Conservation (phyloP, 1,140 invertebrate genomes). For the Drosophila rufa region DNA sequence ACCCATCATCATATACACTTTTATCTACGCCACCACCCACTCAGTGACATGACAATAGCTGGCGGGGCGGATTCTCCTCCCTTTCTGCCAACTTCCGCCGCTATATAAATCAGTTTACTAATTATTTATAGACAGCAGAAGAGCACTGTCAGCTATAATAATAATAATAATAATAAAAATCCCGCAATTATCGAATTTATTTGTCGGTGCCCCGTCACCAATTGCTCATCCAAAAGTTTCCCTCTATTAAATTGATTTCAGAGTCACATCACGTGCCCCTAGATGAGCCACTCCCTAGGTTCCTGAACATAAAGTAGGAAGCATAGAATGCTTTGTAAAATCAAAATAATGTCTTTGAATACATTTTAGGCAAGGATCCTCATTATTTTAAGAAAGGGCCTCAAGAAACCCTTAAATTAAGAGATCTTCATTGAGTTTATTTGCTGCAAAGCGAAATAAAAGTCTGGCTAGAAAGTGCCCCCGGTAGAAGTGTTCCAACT, state of each 20-base stretch:
- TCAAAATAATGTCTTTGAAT: not conserved
- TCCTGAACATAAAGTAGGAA: not conserved
- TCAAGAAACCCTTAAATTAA: not conserved
- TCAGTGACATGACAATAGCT: slow-evolving; percentile 9
- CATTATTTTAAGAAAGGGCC: not conserved
- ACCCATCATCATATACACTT: slow-evolving; percentile 13
- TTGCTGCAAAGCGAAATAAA: not conserved
- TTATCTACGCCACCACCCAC: slow-evolving; percentile 10
- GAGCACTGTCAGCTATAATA: slow-evolving; percentile 2
- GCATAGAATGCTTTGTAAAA: not conserved
- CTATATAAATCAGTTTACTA: slow-evolving; percentile 28
- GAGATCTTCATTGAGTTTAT: not conserved
- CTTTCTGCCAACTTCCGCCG: slow-evolving; percentile 10
- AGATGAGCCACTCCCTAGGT: not conserved
- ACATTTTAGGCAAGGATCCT: not conserved
- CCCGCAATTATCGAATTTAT: slow-evolving; percentile 41
- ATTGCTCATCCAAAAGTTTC: slow-evolving; percentile 10
- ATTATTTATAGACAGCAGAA: slow-evolving; percentile 23
- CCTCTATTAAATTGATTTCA: slow-evolving; percentile 21
- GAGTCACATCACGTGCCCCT: slow-evolving; percentile 60
- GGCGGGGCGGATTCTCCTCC: not conserved
- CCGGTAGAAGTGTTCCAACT: not conserved
- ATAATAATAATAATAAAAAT: slow-evolving; percentile 56
- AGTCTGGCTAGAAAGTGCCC: slow-evolving; percentile 6
- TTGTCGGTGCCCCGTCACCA: not conserved